These are phyloP conservation scores for Megalopta genalis DNA, from an alignment of 1,140 invertebrate genomes.

Conservation along the genomic window DNA sequence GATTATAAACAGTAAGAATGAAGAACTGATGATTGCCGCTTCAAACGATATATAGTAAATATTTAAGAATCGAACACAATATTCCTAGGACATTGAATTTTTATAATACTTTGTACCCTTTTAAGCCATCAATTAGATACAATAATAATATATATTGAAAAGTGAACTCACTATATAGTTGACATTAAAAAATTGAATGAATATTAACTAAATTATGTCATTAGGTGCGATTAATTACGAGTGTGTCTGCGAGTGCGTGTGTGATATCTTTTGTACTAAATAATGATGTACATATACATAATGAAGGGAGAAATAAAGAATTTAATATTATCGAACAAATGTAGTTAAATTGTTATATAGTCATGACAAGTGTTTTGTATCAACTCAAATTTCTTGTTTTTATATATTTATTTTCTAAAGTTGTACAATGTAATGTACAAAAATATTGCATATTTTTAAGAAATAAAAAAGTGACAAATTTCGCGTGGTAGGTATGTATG, in stretches of 20 bases:
- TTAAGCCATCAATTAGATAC: not conserved
- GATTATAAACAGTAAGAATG: not conserved
- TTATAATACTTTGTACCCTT: slow-evolving; percentile 40
- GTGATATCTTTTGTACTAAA: slow-evolving; percentile 64
- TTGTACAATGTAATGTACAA: not conserved
- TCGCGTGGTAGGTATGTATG: no score
- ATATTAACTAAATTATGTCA: slow-evolving; percentile 4
- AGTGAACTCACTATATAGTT: not conserved
- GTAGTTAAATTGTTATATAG: not conserved
- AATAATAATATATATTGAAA: not conserved
- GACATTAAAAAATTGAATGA: slow-evolving; percentile 10
- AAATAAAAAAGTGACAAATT: no score
- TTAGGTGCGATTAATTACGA: slow-evolving; percentile 10
- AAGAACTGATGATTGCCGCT: not conserved
- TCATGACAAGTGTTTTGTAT: not conserved
- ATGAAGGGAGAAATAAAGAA: slow-evolving; percentile 60
- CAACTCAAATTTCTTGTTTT: not conserved
- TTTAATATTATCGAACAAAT: slow-evolving; percentile 60
- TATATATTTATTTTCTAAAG: not conserved
- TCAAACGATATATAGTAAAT: not conserved
- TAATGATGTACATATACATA: slow-evolving; percentile 58
- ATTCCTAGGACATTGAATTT: slow-evolving; percentile 23
- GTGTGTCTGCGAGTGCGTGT: slow-evolving; percentile 33
- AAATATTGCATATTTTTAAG: no score
- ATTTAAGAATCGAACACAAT: slow-evolving; percentile 36